Percentiles rank a stretch among this genome's conserved stretches.
Evolutionary conservation across 1,140 invertebrate species (phyloP).

Genomic region (Idris sp.): DNA sequence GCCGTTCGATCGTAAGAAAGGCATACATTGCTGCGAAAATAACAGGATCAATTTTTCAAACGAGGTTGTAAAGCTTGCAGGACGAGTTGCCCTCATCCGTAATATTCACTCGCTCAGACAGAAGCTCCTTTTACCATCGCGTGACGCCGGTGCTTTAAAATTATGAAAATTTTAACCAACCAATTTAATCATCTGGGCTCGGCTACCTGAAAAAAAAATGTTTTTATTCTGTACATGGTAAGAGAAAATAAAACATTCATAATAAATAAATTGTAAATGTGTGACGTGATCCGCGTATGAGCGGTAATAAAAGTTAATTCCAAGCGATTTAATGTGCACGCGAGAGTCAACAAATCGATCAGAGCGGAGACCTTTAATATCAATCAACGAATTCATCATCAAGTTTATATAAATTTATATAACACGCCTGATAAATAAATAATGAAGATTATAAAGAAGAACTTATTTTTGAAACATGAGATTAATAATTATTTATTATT

Average conservation of each 20-base stretch:
- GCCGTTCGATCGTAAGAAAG: slow-evolving; percentile 57
- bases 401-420: too few species aligned
- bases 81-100: slow-evolving; percentile 58
- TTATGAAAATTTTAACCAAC: slow-evolving; percentile 56
- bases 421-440: too few species aligned
- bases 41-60: slow-evolving; percentile 64
- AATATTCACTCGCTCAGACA: slow-evolving; percentile 54
- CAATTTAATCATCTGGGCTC: slow-evolving; percentile 30
- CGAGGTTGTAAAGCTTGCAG: slow-evolving; percentile 56
- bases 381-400: too few species aligned
- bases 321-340: too few species aligned
- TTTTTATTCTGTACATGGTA: slow-evolving; percentile 16
- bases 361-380: too few species aligned
- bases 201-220: slow-evolving; percentile 32
- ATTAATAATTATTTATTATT: too few species aligned
- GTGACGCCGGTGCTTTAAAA: slow-evolving; percentile 55
- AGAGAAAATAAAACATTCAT: slow-evolving; percentile 21
- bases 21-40: slow-evolving; percentile 59
- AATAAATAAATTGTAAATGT: too few species aligned
- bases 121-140: slow-evolving; percentile 54
- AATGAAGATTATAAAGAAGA: too few species aligned
- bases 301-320: slow-evolving; percentile 40
- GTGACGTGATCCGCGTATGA: slow-evolving; percentile 2
- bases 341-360: too few species aligned
- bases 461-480: too few species aligned